phyloP scores from a whole-genome alignment of 2,113 vertebrate genomes.

The Sakesphorus luctuosus region DNA sequence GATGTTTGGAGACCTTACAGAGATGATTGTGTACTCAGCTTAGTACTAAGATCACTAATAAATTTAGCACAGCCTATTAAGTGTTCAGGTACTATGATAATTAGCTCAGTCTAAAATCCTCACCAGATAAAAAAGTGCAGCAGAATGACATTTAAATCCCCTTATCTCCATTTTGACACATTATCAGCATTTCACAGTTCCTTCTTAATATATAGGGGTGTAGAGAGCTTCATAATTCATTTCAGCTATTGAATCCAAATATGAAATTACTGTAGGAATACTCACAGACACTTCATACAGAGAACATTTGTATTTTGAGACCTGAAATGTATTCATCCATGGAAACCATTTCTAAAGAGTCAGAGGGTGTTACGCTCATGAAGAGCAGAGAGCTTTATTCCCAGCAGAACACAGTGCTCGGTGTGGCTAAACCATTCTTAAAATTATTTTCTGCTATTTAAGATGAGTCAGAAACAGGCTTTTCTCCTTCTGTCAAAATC shows the following conservation, averaged over 20 bases:
- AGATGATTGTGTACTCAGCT: neutral
- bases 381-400: neutral
- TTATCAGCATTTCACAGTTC: constrained; percentile 29
- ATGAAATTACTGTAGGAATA: neutral
- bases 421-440: neutral
- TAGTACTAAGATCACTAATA: neutral
- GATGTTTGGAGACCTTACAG: neutral
- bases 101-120: constrained; percentile 24
- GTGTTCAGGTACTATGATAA: neutral
- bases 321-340: neutral
- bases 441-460: neutral
- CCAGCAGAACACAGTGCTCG: neutral
- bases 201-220: neutral
- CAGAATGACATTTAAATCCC: constrained; percentile 26
- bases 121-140: neutral
- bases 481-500: neutral
- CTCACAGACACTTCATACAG: neutral
- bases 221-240: neutral
- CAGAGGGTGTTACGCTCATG: neutral
- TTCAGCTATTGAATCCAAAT: neutral
- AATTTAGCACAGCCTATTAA: neutral
- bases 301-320: neutral
- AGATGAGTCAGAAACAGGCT: neutral
- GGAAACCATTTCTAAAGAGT: neutral
- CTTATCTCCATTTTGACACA: neutral